Conservation (phyloP, 1,140 invertebrate species). For the Dendrolimus kikuchii region DNA sequence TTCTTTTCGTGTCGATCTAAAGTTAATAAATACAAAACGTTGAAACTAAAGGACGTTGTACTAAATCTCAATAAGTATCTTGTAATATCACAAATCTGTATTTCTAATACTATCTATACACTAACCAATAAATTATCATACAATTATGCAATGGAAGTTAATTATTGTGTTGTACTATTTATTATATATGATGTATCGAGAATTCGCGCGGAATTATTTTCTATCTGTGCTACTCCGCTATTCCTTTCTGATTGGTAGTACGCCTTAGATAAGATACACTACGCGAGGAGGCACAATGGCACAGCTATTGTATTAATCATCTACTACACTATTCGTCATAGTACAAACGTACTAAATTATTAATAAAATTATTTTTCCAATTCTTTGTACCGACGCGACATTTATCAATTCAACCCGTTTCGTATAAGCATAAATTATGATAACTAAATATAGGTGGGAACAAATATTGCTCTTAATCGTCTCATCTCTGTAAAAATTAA, state of each 20-base stretch:
- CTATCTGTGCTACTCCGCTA: constrained; percentile 1
- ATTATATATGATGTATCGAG: constrained; percentile 10
- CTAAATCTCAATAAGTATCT: constrained; percentile 60
- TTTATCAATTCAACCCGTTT: no score
- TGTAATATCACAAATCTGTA: constrained; percentile 70
- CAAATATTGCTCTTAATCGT: no score
- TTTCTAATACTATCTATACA: constrained; percentile 46
- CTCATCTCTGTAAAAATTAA: no score
- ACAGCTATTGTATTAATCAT: constrained; percentile 35
- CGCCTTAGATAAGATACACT: constrained; percentile 12
- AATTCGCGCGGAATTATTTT: constrained; percentile 7
- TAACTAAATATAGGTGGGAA: no score
- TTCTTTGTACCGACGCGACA: no score
- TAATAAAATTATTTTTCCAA: no score
- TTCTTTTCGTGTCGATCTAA: constrained; percentile 60
- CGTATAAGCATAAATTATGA: no score
- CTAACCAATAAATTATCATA: constrained; percentile 33
- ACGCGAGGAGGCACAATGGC: constrained; percentile 41
- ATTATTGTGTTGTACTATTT: constrained; percentile 17
- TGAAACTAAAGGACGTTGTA: constrained; percentile 62
- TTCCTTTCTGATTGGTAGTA: constrained; percentile 5
- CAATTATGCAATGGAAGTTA: constrained; percentile 40
- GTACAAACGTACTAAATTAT: no score
- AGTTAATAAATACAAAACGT: constrained; percentile 50
- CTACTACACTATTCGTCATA: constrained; percentile 1